phyloP scores from a whole-genome alignment of 2,113 vertebrate genomes.

The Bothrops jararaca region DNA sequence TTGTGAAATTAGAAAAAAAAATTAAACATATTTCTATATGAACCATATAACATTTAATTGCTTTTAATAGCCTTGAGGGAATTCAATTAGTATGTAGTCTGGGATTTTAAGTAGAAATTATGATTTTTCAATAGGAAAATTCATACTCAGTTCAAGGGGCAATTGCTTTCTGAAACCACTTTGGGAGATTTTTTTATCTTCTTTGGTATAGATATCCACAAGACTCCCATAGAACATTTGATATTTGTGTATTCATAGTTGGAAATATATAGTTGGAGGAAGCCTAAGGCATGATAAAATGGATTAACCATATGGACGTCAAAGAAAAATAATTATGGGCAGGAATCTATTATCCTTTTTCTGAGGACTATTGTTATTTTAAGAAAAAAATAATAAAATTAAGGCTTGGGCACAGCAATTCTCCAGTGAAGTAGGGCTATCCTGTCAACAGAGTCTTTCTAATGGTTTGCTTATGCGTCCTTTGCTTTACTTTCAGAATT shows the following conservation, averaged over 20 bases:
- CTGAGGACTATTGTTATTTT: not conserved
- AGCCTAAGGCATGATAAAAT: not conserved
- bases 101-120: not conserved
- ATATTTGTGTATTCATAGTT: not conserved
- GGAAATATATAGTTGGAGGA: not conserved
- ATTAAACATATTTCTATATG: no score
- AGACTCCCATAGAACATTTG: not conserved
- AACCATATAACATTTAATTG: not conserved
- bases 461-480: not conserved
- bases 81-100: not conserved
- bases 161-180: not conserved
- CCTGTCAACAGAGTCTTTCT: not conserved
- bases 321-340: not conserved
- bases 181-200: not conserved
- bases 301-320: not conserved
- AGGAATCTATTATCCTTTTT: not conserved
- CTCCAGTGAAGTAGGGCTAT: not conserved
- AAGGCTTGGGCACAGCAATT: not conserved
- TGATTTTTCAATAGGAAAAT: not conserved
- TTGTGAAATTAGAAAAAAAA: not conserved
- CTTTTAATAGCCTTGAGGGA: not conserved
- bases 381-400: not conserved
- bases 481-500: slow-evolving; percentile 4
- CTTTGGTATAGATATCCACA: not conserved
- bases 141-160: not conserved